Base-by-base conservation (phyloP, 1,140 invertebrate genomes). In the Tribolium castaneum region DNA sequence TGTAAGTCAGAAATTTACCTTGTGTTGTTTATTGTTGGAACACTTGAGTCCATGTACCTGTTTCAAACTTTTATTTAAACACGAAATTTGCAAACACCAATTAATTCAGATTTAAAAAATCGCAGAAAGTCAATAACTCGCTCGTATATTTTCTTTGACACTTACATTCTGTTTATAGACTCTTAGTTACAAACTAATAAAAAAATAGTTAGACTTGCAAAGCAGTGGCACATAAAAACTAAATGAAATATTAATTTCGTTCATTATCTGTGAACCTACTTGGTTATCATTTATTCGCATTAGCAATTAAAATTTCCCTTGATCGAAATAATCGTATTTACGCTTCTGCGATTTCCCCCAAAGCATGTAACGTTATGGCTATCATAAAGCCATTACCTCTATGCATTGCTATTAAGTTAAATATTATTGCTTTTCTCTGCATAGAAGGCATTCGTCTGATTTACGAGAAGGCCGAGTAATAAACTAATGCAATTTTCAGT, bases 391-490 rank as follows among this genome's bases (percentile, higher is more conserved):
- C 70, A 78, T 82, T 80, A 82, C 79, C 76, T 82, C 75, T 80
- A 82, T 82, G 78, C 75, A 75, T 77, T 78, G 81, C 77, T 79
- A 82, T 82, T 80, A 82, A 80, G 71, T 80, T 77, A 81, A 82
- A 82, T 82, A 82, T 82, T 82, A 82, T 80, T 78, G 75, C 79
- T 80, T 45, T 39, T 77, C 71, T 78, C 77, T 80, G 73, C 71
- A 78, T 79, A 73, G 78, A 79, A 75, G 75, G 70, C 75, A 62
- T 71, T 80, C 62, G 19, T 73, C 78, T 81, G 80, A 81, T 81
- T 81, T 81, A 81, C 66, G 75, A 79, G 71, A 62, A 81, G 75
- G 74, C 54, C 62, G 71, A 70, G 78, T 39, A 79, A 81, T 81
- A 81, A 79, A 79, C 71, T 79, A 76, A 72, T 74, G 54, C 70